Conservation (phyloP, 2,797 vertebrate species). For the Somateria mollissima region DNA sequence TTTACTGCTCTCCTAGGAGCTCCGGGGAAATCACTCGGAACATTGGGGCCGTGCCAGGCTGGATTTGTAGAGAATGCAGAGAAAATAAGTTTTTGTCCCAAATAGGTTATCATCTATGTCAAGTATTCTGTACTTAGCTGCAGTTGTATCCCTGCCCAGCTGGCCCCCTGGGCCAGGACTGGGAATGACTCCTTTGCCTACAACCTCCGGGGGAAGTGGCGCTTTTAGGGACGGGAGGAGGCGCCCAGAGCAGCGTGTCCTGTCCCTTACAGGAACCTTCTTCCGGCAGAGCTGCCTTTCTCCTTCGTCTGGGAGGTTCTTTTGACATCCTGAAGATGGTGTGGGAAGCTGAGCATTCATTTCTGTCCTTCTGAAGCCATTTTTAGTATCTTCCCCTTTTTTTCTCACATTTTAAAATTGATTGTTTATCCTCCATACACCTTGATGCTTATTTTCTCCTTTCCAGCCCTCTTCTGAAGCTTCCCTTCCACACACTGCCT, state of each 20-base stretch:
- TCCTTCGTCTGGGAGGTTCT: neutral
- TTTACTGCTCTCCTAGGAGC: neutral
- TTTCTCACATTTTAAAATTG: neutral
- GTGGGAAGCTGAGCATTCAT: neutral
- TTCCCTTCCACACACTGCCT: neutral
- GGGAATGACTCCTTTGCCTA: neutral
- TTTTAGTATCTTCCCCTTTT: neutral
- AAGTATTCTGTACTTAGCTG: neutral
- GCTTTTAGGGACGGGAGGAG: accelerated
- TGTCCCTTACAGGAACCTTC: neutral
- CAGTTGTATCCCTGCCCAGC: neutral
- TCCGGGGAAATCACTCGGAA: neutral
- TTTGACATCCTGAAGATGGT: neutral
- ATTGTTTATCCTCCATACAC: neutral
- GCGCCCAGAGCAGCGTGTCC: accelerated
- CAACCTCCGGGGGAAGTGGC: accelerated
- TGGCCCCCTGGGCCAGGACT: neutral
- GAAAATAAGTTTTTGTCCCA: neutral
- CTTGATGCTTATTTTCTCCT: neutral
- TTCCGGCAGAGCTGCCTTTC: neutral
- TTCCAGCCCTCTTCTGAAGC: neutral
- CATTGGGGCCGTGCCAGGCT: accelerated
- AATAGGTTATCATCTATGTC: accelerated
- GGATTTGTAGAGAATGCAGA: accelerated
- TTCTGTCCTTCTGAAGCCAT: neutral